Evolutionary conservation across 2,113 vertebrate species (phyloP).

Genomic region (Peucedramus taeniatus): DNA sequence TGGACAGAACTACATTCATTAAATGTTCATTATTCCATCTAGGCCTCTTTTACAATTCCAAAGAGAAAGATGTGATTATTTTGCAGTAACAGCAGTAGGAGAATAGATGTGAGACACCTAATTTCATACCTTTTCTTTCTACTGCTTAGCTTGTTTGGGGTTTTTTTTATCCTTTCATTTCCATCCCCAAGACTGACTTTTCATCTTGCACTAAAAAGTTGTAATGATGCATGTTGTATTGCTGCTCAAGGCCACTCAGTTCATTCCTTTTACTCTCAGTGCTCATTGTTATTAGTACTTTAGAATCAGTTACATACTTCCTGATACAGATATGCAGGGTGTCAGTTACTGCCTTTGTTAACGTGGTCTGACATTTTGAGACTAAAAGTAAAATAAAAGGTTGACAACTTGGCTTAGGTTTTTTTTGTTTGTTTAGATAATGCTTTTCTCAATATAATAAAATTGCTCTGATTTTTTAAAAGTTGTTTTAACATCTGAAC

Average conservation of each 20-base stretch:
- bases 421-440: background rate
- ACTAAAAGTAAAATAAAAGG: background rate
- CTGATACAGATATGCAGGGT: background rate
- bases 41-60: background rate
- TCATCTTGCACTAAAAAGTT: background rate
- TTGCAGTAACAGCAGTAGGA: background rate
- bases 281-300: background rate
- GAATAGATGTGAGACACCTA: background rate
- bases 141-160: background rate
- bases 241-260: background rate
- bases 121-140: background rate
- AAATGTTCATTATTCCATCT: background rate
- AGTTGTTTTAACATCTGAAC: background rate
- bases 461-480: background rate
- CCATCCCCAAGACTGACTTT: background rate
- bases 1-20: background rate
- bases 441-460: background rate
- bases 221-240: background rate
- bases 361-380: background rate
- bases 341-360: background rate
- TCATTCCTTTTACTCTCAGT: background rate
- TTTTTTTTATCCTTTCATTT: background rate
- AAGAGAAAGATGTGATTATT: background rate
- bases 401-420: background rate
- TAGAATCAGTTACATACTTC: background rate